Evolutionary conservation across 2,113 vertebrate species (phyloP).

Genomic region (Thinocorus orbignyianus): DNA sequence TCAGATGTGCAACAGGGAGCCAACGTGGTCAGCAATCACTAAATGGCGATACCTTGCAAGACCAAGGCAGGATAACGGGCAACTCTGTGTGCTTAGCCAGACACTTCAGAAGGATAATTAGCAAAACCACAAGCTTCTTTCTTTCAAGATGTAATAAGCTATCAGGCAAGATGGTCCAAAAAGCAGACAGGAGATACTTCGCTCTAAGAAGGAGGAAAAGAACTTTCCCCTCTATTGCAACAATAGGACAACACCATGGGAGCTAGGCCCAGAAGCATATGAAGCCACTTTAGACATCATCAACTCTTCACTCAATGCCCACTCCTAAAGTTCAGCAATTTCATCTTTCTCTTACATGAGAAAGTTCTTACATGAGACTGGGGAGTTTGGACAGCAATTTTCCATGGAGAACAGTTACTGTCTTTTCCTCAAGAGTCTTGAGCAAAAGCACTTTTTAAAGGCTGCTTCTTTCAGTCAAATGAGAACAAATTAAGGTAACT

Average conservation of each 20-base stretch:
- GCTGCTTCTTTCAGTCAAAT: not conserved
- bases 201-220: not conserved
- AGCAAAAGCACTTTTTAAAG: not conserved
- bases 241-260: not conserved
- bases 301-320: not conserved
- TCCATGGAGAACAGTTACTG: accelerated
- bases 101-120: not conserved
- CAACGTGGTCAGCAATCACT: not conserved
- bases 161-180: not conserved
- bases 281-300: not conserved
- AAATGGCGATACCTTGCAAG: not conserved
- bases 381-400: not conserved
- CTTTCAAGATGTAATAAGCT: not conserved
- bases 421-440: not conserved
- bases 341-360: not conserved
- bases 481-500: not conserved
- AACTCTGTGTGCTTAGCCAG: not conserved
- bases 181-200: not conserved
- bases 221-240: not conserved
- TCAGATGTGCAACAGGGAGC: not conserved
- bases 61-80: not conserved
- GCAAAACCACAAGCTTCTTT: not conserved
- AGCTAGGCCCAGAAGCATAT: not conserved
- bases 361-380: not conserved
- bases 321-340: not conserved